These are phyloP conservation scores for Ichneumoninae sp. DNA, from an alignment of 2,888 invertebrate species.

Conservation along the genomic window DNA sequence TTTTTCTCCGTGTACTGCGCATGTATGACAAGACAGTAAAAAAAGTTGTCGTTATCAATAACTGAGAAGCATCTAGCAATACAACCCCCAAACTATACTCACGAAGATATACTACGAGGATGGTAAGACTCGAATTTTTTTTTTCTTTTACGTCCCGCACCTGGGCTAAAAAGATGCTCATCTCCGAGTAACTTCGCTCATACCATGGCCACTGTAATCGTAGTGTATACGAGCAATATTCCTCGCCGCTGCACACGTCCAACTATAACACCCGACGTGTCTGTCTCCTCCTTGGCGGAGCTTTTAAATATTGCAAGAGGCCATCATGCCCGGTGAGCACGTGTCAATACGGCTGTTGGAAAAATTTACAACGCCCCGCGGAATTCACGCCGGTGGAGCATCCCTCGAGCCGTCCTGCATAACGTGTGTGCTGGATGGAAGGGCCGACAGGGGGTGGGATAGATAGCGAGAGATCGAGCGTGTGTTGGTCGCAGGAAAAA, in stretches of 20 bases:
- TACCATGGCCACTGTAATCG: neutral
- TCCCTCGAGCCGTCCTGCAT: conserved; percentile 55
- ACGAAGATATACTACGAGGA: neutral
- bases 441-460: conserved; percentile 11
- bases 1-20: neutral
- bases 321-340: conserved; percentile 70
- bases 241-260: conserved; percentile 15
- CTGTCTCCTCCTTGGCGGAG: conserved; percentile 29
- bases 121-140: neutral
- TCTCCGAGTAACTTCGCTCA: neutral
- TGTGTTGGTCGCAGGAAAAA: conserved; percentile 15
- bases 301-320: conserved; percentile 70
- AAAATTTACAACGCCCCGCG: conserved; percentile 71
- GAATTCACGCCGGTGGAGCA: conserved; percentile 60
- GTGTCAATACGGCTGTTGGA: conserved; percentile 73
- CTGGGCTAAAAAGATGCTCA: conserved; percentile 20
- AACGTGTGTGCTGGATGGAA: conserved; percentile 27
- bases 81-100: neutral
- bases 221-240: conserved; percentile 9
- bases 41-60: conserved; percentile 16
- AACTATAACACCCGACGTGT: conserved; percentile 31
- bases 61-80: neutral
- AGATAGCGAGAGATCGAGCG: neutral
- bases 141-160: conserved; percentile 32
- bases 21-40: too few species aligned